Evolutionary conservation across 2,888 invertebrate genomes (phyloP), one percentile per base, ranked within the genome.

Genomic region (Tetragonisca angustula): DNA sequence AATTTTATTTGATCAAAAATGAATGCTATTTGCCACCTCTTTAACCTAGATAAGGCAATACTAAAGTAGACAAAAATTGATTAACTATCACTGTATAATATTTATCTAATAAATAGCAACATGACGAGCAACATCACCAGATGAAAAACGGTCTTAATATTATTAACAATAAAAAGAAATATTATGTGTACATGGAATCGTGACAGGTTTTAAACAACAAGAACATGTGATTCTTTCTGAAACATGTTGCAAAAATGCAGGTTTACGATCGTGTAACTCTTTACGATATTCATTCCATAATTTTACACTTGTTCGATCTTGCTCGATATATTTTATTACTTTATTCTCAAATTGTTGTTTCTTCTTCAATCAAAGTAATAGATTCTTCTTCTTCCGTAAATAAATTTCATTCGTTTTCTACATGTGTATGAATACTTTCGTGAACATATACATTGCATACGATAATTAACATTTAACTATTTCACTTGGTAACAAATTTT

Each of bases 191-290:
- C 98, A 98, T 0, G 95, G 95, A 0, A 97, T 97, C 0, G 97
- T 98, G 27, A 97, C 95, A 0, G 98, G 93, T 74, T 97, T 97
- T 92, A 97, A 97, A 92, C 98, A 98, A 90, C 97, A 97, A 72
- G 97, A 96, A 91, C 98, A 98, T n/a, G 95, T 95, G 92, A 98
- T 98, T 75, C 95, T 92, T 76, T 92, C 91, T 4, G 87, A 86
- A 70, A 93, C 90, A 21, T 76, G 74, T 71, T 91, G 77, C 19
- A 93, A 50, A 73, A 92, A 93, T 5, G 81, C 82, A 36, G 50
- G 90, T 86, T 92, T 96, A 96, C 96, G 96, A 64, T 95, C 94
- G 4, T 91, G 90, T 59, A 95, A 92, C 5, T 94, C 90, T 24
- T 94, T 92, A 69, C 95, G 92, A 81, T 97, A 97, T 85, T 97